These are phyloP conservation scores for Otis tarda DNA, from an alignment of 2,113 vertebrate species.

Conservation along the genomic window DNA sequence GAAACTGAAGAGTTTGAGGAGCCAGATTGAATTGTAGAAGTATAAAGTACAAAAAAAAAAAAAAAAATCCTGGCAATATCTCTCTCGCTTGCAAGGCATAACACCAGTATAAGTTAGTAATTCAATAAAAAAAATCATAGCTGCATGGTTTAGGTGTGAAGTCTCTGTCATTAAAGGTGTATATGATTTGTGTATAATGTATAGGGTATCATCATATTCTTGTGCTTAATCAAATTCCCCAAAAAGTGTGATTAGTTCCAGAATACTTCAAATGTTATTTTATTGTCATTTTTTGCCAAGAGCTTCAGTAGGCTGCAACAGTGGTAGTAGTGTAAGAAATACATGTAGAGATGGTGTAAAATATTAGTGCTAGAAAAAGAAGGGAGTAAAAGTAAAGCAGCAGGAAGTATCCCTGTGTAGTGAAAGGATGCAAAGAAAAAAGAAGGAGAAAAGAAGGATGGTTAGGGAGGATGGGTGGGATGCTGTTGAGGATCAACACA, in stretches of 20 bases:
- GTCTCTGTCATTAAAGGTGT: neutral
- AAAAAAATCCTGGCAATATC: neutral
- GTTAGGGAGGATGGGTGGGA: neutral
- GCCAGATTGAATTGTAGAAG: neutral
- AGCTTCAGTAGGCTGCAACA: neutral
- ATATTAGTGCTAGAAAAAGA: neutral
- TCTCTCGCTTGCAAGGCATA: neutral
- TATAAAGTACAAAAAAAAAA: neutral
- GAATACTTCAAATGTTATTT: neutral
- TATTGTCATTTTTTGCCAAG: neutral
- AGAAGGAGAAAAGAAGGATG: neutral
- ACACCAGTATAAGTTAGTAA: neutral
- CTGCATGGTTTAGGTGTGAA: rapidly evolving
- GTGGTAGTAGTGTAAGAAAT: neutral
- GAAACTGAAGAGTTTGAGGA: neutral
- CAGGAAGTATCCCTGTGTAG: neutral
- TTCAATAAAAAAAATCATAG: neutral
- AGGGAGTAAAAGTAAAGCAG: neutral
- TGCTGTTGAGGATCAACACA: neutral
- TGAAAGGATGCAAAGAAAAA: neutral
- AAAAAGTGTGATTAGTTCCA: neutral
- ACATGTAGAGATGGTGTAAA: neutral
- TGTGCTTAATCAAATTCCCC: neutral
- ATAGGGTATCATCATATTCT: neutral
- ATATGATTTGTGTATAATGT: neutral